Conservation (phyloP, 2,113 vertebrate species). For the Pollimyrus isidori region DNA sequence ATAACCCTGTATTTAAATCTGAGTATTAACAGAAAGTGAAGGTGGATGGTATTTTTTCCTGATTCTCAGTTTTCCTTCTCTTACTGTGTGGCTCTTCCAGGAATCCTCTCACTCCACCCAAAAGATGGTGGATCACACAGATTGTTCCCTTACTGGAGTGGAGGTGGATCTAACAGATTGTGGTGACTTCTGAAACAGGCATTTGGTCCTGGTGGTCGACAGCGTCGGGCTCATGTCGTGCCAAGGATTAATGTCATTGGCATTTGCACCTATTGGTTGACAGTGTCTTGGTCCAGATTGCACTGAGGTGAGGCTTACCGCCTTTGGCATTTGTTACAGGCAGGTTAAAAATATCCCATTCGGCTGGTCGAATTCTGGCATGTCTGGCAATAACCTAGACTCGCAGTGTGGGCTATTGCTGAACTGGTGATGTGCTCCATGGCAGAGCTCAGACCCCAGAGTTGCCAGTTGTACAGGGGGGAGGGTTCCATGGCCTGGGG, state of each 20-base stretch:
- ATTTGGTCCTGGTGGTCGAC: background rate
- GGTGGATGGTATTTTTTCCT: background rate
- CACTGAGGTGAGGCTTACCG: background rate
- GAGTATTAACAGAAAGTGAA: background rate
- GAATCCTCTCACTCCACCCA: background rate
- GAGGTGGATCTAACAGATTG: background rate
- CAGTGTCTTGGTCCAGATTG: background rate
- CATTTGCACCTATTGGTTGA: constrained; percentile 3
- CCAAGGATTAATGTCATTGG: constrained; percentile 10
- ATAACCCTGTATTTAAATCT: background rate
- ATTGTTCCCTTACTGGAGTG: background rate
- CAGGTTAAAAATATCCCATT: background rate
- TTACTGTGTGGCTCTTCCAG: background rate
- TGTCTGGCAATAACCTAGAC: background rate
- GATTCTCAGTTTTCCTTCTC: background rate
- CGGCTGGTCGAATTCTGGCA: background rate
- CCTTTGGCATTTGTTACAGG: constrained; percentile 1
- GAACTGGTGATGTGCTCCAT: background rate
- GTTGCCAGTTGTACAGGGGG: background rate
- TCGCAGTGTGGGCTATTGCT: background rate
- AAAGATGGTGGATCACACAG: background rate
- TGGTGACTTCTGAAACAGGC: background rate
- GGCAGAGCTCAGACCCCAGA: constrained; percentile 1
- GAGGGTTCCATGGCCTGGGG: background rate
- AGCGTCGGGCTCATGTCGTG: background rate